Evolutionary conservation across 2,797 vertebrate species (phyloP), one percentile per base, ranked within the genome.

Genomic region (Parauchenoglanis ngamensis): DNA sequence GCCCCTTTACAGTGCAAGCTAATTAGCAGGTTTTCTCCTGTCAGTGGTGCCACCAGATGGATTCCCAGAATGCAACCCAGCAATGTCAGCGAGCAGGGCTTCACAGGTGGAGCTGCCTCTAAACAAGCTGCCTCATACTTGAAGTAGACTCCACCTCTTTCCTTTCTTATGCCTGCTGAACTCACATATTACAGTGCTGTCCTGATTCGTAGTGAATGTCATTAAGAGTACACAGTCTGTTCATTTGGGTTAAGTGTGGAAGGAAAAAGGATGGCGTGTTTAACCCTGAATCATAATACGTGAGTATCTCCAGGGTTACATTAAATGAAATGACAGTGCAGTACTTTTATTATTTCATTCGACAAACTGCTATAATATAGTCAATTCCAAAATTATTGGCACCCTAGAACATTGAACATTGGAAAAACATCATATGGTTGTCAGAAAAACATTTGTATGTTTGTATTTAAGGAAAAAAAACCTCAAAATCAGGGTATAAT

Each of bases 11-110:
- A 93, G 92, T 90, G 90, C 91, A 90, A 94, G 90, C 94, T 96
- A 95, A 96, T 96, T 96, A 95, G 93, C 93, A 93, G 92, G 92
- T 93, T 95, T 93, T 90, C 90, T 94, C 92, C 93, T 92, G 93
- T 95, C 93, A 92, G 86, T 70, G 87, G 91, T 88, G 90, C 91
- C 91, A 93, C 91, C 93, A 93, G 91, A 94, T 91, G 93, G 92
- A 92, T 90, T 93, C 91, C 91, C 90, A 91, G 80, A 89, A 92
- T 89, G 90, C 88, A 88, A 28, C 85, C 89, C 87, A 87, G 89
- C 92, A 89, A 90, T 91, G 92, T 92, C 93, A 92, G 90, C 46
- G 85, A 93, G 92, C 87, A 87, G 89, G 91, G 88, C 91, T 89
- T 92, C 87, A 70, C 93, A 94, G 93, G 93, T 93, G 91, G 91